These are phyloP conservation scores for Hylaeus volcanicus DNA, from an alignment of 1,140 invertebrate genomes.

Conservation along the genomic window DNA sequence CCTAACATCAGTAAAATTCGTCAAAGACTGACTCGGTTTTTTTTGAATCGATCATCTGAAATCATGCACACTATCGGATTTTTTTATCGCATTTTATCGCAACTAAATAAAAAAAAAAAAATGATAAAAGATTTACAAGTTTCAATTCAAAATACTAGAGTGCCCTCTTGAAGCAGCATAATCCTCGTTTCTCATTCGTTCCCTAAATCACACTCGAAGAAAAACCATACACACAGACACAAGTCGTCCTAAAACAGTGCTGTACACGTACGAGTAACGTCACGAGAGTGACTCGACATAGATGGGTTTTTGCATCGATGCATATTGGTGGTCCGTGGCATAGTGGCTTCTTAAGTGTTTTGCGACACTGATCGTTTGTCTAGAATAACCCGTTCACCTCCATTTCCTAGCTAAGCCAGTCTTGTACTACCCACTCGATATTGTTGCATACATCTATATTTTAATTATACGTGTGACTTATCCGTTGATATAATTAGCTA, in stretches of 20 bases:
- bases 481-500: slow-evolving; percentile 52
- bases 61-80: too few species aligned
- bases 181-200: too few species aligned
- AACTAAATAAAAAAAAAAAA: too few species aligned
- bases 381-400: slow-evolving; percentile 60
- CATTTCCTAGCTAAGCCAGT: slow-evolving; percentile 56
- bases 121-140: too few species aligned
- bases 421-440: slow-evolving; percentile 56
- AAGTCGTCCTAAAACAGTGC: not conserved
- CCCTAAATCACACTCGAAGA: not conserved
- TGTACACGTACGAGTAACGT: slow-evolving; percentile 11
- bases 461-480: slow-evolving; percentile 61
- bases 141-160: too few species aligned
- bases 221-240: slow-evolving; percentile 7
- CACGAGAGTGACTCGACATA: slow-evolving; percentile 38
- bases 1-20: not conserved
- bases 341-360: slow-evolving; percentile 75
- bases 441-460: slow-evolving; percentile 55
- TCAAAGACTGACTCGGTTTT: too few species aligned
- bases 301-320: slow-evolving; percentile 60
- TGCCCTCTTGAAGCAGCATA: too few species aligned
- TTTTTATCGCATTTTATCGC: too few species aligned
- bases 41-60: too few species aligned
- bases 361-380: slow-evolving; percentile 61
- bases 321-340: slow-evolving; percentile 73